Base-by-base conservation (phyloP, 2,888 invertebrate genomes). In the Eilema sororculum region DNA sequence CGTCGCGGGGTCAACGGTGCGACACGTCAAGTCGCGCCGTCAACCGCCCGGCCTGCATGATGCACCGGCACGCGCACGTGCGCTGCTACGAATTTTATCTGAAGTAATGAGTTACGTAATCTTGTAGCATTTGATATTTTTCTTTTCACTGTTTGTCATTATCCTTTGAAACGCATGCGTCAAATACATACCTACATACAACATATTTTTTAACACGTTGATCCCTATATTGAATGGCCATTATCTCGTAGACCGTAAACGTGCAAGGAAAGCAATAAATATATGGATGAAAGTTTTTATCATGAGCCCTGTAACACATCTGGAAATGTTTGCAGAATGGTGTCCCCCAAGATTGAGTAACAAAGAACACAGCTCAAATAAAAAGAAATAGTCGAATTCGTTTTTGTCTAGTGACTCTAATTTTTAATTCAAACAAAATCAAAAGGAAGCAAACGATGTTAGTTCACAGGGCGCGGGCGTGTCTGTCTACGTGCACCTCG, bases 1-100 rank as follows among this genome's bases (percentile, higher is more conserved):
- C 69, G 63, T 61, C 73, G 71, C 73, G 78, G 78, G 86, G 84
- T 86, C 86, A 84, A 86, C 72, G 81, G 81, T 75, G 72, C 79
- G 74, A 67, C 71, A 73, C 71, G 70, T 66, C n/a, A 37, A 33
- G 41, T 20, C 59, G 65, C 10, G 33, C 33, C 30, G 28, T 5
- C 3, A 3, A 58, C n/a, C 20, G 30, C 46, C 28, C 52, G 64
- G n/a, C 12, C 52, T 20, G n/a, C 12, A 33, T 20, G 25, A 61
- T 65, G 69, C 69, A 69, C 52, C 65, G 65, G 33, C 65, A 69
- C 69, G 69, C 30, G 58, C 63, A 37, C 46, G 25, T 16, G 52
- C 3, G 33, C 52, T n/a, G n/a, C 16, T 41, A 52, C n/a, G 13
- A 46, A 41, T 64, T 20, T 20, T n/a, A 28, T 25, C 16, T 25